Evolutionary conservation across 2,113 vertebrate species (phyloP), one percentile per base, ranked within the genome.

Genomic region (Lepisosteus osseus): DNA sequence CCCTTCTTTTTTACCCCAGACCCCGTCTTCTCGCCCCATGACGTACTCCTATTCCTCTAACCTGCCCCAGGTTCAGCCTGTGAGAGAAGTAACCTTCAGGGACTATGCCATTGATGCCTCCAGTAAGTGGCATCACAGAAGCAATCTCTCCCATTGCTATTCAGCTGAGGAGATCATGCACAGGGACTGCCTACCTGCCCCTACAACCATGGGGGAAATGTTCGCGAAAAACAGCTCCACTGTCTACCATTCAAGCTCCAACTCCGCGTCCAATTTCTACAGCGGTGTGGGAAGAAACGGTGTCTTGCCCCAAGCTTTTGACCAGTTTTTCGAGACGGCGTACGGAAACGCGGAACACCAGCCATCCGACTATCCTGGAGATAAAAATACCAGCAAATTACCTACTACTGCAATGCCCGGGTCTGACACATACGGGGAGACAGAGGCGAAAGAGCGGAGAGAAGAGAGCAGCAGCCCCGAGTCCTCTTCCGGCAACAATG

Each of bases 1-100:
- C 88, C 97, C 97, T 91, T 95, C 96, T 86, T 99, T 98, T 90
- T 88, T 99, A 86, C 95, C 95, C 91, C 97, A 98, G 89, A 95
- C 92, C 89, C 96, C 97, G 90, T 94, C 97, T 89, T 95, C 97
- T 88, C 95, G 96, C 89, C 95, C 97, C 88, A 90, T 98, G 94
- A 93, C 96, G 87, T 99, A 99, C 86, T 94, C 97, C 61, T 99
- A 98, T 91, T 95, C 94, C 82, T 93, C 97, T 85, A 95, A 95
- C 85, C 87, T 98, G 83, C 94, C 97, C 93, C 97, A 96, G 90
- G 96, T 99, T 84, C 97, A 97, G 87, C 95, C 96, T 84, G 96
- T 98, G 74, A 93, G 97, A 92, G 97, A 98, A 84, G 96, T 98
- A 82, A 95, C 97, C 89, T 99, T 99, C 94, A 94, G 97, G 82